Base-by-base conservation (phyloP, 2,797 vertebrate species). In the Alauda arvensis region DNA sequence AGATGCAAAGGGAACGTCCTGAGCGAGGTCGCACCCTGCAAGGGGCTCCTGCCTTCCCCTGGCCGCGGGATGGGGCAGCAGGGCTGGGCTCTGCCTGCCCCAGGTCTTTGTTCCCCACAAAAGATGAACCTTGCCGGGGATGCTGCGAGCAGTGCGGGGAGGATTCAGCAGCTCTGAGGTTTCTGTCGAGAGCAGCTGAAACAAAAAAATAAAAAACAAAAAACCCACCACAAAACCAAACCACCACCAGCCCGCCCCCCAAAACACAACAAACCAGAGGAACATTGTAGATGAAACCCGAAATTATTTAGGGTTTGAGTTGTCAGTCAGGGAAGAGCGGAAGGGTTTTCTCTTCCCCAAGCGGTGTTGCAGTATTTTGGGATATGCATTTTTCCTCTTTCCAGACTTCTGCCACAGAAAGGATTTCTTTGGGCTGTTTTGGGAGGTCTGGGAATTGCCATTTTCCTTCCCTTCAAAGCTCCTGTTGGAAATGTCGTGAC, bases 71-170 rank as follows among this genome's bases (percentile, higher is more conserved):
- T 21, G 80, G 80, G 84, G 72, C 76, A 55, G 60, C 52, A 2
- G 80, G 49, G 80, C 74, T 39, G 61, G 72, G 86, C 14, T 18
- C 90, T 33, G 90, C 83, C 43, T 79, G 62, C 69, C 66, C 59
- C 4, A 20, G 16, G 9, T 37, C 83, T 94, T 92, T 92, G 90
- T 92, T 80, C 29, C 6, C 46, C 83, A 75, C 82, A 70, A 87
- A 78, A 76, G 90, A 80, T 46, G 86, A 81, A 76, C 84, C 66
- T 87, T 52, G 56, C 88, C 12, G 28, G 82, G 90, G 40, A 26
- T 0, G 80, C 84, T 43, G 78, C 8, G 23, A 39, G 74, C 76
- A 6, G 67, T 0, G 11, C 34, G 5, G 82, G 77, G 7, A 9
- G 69, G 49, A 65, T 5, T 26, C 80, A 2, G 61, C 80, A 56